These are phyloP conservation scores for Pararge aegeria DNA, from an alignment of 1,140 invertebrate species.

Conservation along the genomic window DNA sequence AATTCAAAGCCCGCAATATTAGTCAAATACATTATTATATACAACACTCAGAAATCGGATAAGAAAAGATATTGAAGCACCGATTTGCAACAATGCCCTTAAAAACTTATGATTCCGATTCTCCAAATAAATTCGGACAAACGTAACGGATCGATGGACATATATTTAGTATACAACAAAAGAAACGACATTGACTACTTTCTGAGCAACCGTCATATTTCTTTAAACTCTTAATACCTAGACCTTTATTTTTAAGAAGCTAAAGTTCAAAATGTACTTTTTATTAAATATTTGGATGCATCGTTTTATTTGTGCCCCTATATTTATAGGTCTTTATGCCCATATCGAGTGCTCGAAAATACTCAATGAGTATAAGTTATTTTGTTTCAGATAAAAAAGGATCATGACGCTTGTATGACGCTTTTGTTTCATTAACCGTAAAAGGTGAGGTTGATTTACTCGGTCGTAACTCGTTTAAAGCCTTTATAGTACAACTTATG, in stretches of 20 bases:
- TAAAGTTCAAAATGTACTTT: conserved; percentile 9
- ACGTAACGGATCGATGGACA: conserved; percentile 26
- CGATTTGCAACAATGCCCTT: conserved; percentile 26
- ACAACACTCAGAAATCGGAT: conserved; percentile 1
- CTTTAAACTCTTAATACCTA: background rate
- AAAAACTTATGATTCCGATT: conserved; percentile 19
- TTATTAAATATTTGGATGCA: background rate
- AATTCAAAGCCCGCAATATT: conserved; percentile 8
- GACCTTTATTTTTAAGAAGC: background rate
- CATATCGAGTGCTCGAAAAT: conserved; percentile 48
- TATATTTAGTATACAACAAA: conserved; percentile 28
- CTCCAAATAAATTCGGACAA: conserved; percentile 24
- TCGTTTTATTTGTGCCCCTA: conserved; percentile 27
- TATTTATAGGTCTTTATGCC: conserved; percentile 53
- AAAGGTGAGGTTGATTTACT: conserved; percentile 44
- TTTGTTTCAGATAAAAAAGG: conserved; percentile 46
- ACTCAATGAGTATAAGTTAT: conserved; percentile 52
- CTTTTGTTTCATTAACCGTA: conserved; percentile 57
- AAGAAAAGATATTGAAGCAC: conserved; percentile 9
- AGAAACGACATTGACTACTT: conserved; percentile 28
- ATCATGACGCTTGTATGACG: conserved; percentile 42
- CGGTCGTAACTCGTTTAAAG: conserved; percentile 17
- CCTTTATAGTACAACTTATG: conserved; percentile 16
- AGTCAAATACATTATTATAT: conserved; percentile 17
- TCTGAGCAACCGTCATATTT: conserved; percentile 1